These are phyloP conservation scores for Beris morrisii DNA, from an alignment of 2,888 invertebrate species.

Conservation along the genomic window DNA sequence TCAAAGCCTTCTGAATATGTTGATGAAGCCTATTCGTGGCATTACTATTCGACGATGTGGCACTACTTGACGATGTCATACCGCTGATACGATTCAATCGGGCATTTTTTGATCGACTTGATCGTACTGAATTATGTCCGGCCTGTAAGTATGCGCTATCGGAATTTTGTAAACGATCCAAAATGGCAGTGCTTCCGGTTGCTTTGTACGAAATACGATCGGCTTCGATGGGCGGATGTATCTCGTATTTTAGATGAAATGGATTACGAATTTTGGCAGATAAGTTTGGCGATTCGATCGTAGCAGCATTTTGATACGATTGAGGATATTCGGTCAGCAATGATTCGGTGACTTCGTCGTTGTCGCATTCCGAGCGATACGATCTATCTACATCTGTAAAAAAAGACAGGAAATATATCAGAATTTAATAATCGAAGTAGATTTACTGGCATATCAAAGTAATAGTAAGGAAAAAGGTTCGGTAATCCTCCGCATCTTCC, in stretches of 20 bases:
- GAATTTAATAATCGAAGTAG: too few relatives aligned
- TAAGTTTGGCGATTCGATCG: constrained; percentile 41
- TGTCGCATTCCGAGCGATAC: constrained; percentile 74
- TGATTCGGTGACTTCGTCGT: constrained; percentile 60
- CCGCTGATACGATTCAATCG: constrained; percentile 57
- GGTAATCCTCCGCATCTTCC: too few relatives aligned
- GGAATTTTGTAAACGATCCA: constrained; percentile 46
- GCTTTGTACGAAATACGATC: constrained; percentile 44
- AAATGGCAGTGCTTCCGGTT: constrained; percentile 46
- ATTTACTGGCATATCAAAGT: too few relatives aligned
- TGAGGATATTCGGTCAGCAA: constrained; percentile 54
- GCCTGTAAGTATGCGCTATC: constrained; percentile 29
- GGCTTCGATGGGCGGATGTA: constrained; percentile 42
- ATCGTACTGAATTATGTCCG: constrained; percentile 48
- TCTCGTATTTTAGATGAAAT: constrained; percentile 50
- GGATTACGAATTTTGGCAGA: constrained; percentile 51
- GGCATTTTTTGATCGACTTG: constrained; percentile 48
- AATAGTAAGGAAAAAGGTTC: too few relatives aligned
- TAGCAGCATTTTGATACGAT: constrained; percentile 43
- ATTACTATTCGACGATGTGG: constrained; percentile 55
- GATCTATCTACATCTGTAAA: constrained; percentile 68
- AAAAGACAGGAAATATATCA: constrained; percentile 34
- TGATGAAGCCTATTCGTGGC: constrained; percentile 46
- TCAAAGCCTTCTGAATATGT: constrained; percentile 38
- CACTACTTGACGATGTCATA: constrained; percentile 63